Percentiles rank a stretch among this genome's conserved stretches.
Evolutionary conservation across 2,113 vertebrate genomes (phyloP).

Genomic region (Lagopus muta): DNA sequence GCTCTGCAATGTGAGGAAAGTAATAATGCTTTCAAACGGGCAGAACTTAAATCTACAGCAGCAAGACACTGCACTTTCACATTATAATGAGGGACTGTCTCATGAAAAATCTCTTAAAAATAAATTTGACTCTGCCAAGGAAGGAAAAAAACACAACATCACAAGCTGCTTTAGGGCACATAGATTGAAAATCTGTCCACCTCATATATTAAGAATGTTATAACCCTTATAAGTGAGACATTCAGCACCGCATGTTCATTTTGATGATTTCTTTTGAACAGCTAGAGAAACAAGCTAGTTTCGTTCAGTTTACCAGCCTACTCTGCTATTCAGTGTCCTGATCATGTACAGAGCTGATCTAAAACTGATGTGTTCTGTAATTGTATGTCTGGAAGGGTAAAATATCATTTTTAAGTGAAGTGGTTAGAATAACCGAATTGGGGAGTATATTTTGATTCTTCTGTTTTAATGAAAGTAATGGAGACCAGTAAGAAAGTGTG

Average conservation of each 20-base stretch:
- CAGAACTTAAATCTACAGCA: constrained; percentile 31
- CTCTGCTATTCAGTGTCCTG: background rate
- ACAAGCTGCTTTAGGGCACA: background rate
- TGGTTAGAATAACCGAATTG: background rate
- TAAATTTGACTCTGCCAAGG: background rate
- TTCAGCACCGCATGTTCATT: background rate
- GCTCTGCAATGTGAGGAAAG: constrained; percentile 34
- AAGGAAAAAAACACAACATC: background rate
- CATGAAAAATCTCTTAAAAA: constrained; percentile 12
- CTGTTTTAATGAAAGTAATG: background rate
- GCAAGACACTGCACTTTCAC: background rate
- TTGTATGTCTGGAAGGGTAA: background rate
- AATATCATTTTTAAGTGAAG: background rate
- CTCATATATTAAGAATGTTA: constrained; percentile 38
- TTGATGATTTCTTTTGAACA: constrained; percentile 32
- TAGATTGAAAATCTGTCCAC: background rate
- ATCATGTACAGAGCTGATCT: background rate
- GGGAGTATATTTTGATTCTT: background rate
- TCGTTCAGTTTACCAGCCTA: constrained; percentile 2
- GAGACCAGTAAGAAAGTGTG: background rate
- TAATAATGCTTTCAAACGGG: constrained; percentile 28
- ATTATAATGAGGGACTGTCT: background rate
- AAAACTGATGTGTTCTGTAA: background rate
- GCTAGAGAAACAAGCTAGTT: constrained; percentile 16
- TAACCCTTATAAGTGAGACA: constrained; percentile 11